These are phyloP conservation scores for Eilema depressum DNA, from an alignment of 2,888 invertebrate species.

Conservation along the genomic window DNA sequence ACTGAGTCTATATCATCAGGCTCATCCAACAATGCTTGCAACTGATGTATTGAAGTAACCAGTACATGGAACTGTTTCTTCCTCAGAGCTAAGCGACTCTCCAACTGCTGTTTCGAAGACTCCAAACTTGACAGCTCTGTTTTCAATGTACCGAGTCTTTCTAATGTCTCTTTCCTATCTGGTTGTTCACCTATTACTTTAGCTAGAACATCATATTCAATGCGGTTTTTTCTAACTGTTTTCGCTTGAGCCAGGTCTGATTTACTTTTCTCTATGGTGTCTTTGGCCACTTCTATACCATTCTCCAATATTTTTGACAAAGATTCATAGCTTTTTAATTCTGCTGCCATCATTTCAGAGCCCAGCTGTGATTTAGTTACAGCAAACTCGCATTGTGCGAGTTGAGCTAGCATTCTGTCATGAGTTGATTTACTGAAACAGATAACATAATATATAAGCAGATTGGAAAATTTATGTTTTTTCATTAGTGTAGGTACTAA, in stretches of 20 bases:
- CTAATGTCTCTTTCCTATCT: constrained; percentile 92
- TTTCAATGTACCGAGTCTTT: constrained; percentile 90
- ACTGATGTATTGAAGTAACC: constrained; percentile 94
- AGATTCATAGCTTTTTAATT: constrained; percentile 93
- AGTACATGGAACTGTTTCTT: constrained; percentile 96
- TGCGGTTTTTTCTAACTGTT: constrained; percentile 94
- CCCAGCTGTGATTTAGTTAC: constrained; percentile 93
- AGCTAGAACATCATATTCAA: constrained; percentile 97
- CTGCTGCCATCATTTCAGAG: constrained; percentile 93
- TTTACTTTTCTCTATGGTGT: constrained; percentile 94
- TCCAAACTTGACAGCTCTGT: constrained; percentile 91
- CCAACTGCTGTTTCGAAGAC: constrained; percentile 90
- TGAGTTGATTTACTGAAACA: constrained; percentile 88
- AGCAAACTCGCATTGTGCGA: constrained; percentile 96
- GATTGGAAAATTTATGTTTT: too few relatives aligned
- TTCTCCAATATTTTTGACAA: constrained; percentile 92
- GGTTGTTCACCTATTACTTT: constrained; percentile 97
- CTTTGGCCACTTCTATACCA: constrained; percentile 93
- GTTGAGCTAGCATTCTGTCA: constrained; percentile 93
- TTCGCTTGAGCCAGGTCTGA: constrained; percentile 93
- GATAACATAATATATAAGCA: background rate
- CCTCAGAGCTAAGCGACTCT: constrained; percentile 92
- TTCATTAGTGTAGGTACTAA: too few relatives aligned
- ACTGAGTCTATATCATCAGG: constrained; percentile 84
- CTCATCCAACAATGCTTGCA: constrained; percentile 93